Percentiles rank a stretch among this genome's conserved stretches.
These are phyloP conservation scores for Pinctada fucata DNA, from an alignment of 2,888 invertebrate genomes.

Conservation along the genomic window DNA sequence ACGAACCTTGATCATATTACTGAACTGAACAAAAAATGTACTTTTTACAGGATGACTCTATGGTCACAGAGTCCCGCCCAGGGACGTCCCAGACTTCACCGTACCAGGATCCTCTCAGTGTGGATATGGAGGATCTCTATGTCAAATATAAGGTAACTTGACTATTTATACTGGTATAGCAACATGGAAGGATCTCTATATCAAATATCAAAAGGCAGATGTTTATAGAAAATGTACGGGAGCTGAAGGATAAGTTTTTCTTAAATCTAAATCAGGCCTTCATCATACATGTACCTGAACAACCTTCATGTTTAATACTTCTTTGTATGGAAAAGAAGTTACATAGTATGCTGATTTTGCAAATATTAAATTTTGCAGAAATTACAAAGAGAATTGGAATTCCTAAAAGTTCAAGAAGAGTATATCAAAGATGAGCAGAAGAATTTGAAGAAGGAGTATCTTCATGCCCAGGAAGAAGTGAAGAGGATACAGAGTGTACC, in stretches of 20 bases:
- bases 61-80: constrained; percentile 67
- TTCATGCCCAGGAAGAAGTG: constrained; percentile 95
- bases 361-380: constrained; percentile 81
- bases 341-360: neutral
- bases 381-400: constrained; percentile 92
- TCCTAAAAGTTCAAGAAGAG: constrained; percentile 98
- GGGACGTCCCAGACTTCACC: constrained; percentile 76
- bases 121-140: constrained; percentile 94
- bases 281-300: no score
- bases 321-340: neutral
- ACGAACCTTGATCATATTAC: no score
- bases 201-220: no score
- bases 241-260: no score
- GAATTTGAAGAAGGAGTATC: constrained; percentile 98
- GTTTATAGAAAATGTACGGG: no score
- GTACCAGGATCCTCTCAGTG: constrained; percentile 71
- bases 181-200: neutral
- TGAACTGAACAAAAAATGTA: neutral
- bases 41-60: constrained; percentile 68
- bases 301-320: no score
- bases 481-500: constrained; percentile 99
- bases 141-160: constrained; percentile 91
- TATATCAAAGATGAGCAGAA: constrained; percentile 99
- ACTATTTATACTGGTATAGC: neutral
- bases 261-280: no score